These are phyloP conservation scores for Pyrgilauda ruficollis DNA, from an alignment of 2,113 vertebrate genomes.

Conservation along the genomic window DNA sequence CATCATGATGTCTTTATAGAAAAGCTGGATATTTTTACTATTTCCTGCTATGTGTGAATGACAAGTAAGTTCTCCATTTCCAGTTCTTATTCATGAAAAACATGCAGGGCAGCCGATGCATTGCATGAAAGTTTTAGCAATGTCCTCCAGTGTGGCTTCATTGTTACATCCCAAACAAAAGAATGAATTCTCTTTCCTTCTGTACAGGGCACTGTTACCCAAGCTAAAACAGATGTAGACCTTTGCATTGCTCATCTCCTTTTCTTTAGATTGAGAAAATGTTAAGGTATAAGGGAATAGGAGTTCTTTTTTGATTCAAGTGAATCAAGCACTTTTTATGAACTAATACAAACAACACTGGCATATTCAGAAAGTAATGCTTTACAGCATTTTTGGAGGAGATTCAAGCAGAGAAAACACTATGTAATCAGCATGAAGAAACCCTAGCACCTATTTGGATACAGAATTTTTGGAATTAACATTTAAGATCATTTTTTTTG, in stretches of 20 bases:
- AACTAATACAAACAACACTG: fast-evolving
- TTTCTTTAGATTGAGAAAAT: background rate
- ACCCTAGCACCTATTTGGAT: background rate
- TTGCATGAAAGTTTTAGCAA: background rate
- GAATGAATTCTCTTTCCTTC: background rate
- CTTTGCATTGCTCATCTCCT: background rate
- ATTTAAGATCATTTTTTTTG: background rate
- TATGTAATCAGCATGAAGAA: background rate
- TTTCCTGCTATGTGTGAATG: background rate
- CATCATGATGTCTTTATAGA: background rate
- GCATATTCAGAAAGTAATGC: background rate
- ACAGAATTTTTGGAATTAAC: background rate
- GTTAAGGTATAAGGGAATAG: background rate
- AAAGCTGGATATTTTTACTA: background rate
- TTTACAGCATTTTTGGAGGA: background rate
- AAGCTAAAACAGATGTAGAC: background rate
- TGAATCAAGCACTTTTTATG: background rate
- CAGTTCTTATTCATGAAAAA: background rate
- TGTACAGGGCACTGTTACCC: fast-evolving
- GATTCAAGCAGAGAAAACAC: background rate
- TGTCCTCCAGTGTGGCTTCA: background rate
- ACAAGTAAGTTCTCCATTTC: background rate
- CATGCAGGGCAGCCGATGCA: background rate
- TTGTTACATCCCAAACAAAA: fast-evolving
- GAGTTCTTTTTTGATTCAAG: background rate